A percentile compares a stretch with the other conserved stretches of the same genome.
Evolutionary conservation across 2,888 invertebrate species (phyloP).

Genomic region (Melolontha melolontha): DNA sequence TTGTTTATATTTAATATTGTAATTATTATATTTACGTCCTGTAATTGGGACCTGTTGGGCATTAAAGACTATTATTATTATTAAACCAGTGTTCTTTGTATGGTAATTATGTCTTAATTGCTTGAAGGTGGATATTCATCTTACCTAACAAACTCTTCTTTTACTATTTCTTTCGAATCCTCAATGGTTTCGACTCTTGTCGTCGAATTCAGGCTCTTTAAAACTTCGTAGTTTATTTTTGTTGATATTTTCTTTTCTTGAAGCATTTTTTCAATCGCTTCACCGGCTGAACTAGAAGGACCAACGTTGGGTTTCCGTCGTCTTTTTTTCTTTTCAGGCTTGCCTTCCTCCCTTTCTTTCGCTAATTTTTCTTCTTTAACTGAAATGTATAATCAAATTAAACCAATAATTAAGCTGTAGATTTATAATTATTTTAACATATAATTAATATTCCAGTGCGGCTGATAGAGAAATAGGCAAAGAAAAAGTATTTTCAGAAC

Average conservation of each 20-base stretch:
- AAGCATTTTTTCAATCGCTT: slow-evolving; percentile 96
- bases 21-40: too few relatives aligned
- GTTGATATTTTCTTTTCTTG: slow-evolving; percentile 95
- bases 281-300: slow-evolving; percentile 79
- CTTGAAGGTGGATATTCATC: background rate
- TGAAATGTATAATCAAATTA: slow-evolving; percentile 58
- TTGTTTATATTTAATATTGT: too few relatives aligned
- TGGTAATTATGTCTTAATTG: too few relatives aligned
- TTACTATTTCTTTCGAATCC: slow-evolving; percentile 30
- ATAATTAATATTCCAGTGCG: too few relatives aligned
- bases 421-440: too few relatives aligned
- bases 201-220: slow-evolving; percentile 79
- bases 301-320: slow-evolving; percentile 68
- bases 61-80: too few relatives aligned
- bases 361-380: slow-evolving; percentile 85
- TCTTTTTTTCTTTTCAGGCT: slow-evolving; percentile 83
- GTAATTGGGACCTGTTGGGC: too few relatives aligned
- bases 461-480: too few relatives aligned
- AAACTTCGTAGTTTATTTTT: slow-evolving; percentile 98
- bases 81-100: too few relatives aligned
- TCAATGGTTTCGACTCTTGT: slow-evolving; percentile 53
- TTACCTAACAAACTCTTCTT: slow-evolving; percentile 35
- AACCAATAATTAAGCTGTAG: too few relatives aligned
- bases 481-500: too few relatives aligned
- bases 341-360: slow-evolving; percentile 88